Percentiles rank a stretch among this genome's conserved stretches.
phyloP scores from a whole-genome alignment of 2,113 vertebrate genomes.

The Tupaia tana region DNA sequence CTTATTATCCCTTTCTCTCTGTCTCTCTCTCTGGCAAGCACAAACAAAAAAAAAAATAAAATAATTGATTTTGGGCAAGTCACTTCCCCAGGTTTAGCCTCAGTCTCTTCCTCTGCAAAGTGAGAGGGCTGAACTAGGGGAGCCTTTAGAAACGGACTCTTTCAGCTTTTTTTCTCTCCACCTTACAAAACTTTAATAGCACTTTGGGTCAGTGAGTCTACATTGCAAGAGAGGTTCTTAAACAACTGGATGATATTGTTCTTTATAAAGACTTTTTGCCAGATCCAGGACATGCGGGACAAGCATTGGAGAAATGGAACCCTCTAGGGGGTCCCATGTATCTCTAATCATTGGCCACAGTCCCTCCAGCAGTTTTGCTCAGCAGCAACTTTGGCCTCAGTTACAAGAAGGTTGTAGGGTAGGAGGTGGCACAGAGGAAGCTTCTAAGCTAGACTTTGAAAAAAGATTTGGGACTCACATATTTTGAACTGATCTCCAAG shows the following conservation, averaged over 20 bases:
- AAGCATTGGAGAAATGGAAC: neutral
- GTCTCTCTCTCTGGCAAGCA: too few relatives aligned
- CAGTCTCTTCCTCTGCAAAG: neutral
- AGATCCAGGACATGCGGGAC: neutral
- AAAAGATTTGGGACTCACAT: neutral
- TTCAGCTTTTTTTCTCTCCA: neutral
- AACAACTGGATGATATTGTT: neutral
- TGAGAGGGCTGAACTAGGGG: neutral
- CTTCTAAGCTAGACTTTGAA: neutral
- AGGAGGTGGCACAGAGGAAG: too few relatives aligned
- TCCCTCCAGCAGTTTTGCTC: neutral
- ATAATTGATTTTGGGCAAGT: neutral
- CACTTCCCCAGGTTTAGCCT: neutral
- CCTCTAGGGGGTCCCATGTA: neutral
- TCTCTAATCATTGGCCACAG: too few relatives aligned
- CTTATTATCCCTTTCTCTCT: too few relatives aligned
- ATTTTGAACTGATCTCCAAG: neutral
- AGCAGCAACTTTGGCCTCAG: neutral
- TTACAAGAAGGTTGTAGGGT: neutral
- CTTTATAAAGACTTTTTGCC: neutral
- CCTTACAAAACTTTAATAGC: neutral
- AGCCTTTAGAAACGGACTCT: too few relatives aligned
- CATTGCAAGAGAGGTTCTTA: neutral
- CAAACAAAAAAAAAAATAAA: too few relatives aligned
- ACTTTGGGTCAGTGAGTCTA: neutral